Evolutionary conservation across 2,113 vertebrate species (phyloP).

Genomic region (Puma concolor): DNA sequence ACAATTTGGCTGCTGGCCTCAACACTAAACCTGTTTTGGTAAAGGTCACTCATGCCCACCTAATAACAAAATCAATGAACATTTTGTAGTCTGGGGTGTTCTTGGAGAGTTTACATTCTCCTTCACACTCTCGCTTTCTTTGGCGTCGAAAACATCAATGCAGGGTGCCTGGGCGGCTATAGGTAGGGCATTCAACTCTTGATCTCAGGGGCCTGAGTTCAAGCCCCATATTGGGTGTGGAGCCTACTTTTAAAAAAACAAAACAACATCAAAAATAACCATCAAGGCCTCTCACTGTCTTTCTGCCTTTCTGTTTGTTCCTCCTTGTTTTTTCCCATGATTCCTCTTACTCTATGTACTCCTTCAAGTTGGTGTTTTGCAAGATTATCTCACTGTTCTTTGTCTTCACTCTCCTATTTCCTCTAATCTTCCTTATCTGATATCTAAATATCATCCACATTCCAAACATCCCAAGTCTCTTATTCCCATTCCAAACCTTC

Average conservation of each 20-base stretch:
- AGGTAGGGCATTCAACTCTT: too few relatives aligned
- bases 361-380: neutral
- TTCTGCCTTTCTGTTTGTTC: neutral
- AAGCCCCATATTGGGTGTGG: too few relatives aligned
- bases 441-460: neutral
- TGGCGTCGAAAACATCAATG: neutral
- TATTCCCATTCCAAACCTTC: neutral
- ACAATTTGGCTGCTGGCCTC: neutral
- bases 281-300: too few relatives aligned
- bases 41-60: neutral
- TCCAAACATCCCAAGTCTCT: neutral
- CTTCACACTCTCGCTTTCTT: neutral
- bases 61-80: rapidly evolving
- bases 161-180: too few relatives aligned
- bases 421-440: neutral
- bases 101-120: neutral
- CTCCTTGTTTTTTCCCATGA: neutral
- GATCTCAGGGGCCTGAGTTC: too few relatives aligned
- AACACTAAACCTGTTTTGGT: neutral
- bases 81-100: neutral
- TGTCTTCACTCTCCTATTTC: neutral
- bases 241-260: too few relatives aligned
- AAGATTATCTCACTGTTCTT: neutral
- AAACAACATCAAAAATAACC: too few relatives aligned
- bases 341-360: neutral